These are phyloP conservation scores for Echinops telfairi DNA, from an alignment of 2,113 vertebrate species.

Conservation along the genomic window DNA sequence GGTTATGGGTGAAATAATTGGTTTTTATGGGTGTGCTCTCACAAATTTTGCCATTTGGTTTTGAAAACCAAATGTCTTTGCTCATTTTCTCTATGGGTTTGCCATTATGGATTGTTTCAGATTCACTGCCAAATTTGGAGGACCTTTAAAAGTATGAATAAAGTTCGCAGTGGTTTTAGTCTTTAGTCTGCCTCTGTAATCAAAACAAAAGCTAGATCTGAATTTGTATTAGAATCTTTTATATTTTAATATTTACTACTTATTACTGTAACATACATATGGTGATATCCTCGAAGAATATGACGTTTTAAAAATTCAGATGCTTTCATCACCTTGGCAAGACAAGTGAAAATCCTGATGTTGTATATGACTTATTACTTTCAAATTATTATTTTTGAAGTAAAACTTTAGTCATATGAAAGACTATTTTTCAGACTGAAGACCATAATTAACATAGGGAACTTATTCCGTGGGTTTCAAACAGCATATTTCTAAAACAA, in stretches of 20 bases:
- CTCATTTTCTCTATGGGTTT: slow-evolving; percentile 50
- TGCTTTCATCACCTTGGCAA: background rate
- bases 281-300: slow-evolving; percentile 25
- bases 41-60: slow-evolving; percentile 29
- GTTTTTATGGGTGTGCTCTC: background rate
- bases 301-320: slow-evolving; percentile 23
- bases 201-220: slow-evolving; percentile 33
- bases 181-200: slow-evolving; percentile 32
- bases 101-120: slow-evolving; percentile 44
- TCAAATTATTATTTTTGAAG: slow-evolving; percentile 35
- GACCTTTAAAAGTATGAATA: slow-evolving; percentile 16
- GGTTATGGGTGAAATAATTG: slow-evolving; percentile 16
- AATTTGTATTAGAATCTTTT: slow-evolving; percentile 48
- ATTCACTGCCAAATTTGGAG: slow-evolving; percentile 40
- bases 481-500: slow-evolving; percentile 10
- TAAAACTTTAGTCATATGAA: slow-evolving; percentile 55
- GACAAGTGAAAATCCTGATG: slow-evolving; percentile 5
- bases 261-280: background rate
- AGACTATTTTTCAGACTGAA: slow-evolving; percentile 39
- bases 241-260: background rate
- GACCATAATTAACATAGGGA: slow-evolving; percentile 8
- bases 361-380: background rate
- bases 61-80: slow-evolving; percentile 50
- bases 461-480: background rate
- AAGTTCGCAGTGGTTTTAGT: slow-evolving; percentile 34